Base-by-base conservation (phyloP, 2,797 vertebrate species). In the Tachyglossus aculeatus region DNA sequence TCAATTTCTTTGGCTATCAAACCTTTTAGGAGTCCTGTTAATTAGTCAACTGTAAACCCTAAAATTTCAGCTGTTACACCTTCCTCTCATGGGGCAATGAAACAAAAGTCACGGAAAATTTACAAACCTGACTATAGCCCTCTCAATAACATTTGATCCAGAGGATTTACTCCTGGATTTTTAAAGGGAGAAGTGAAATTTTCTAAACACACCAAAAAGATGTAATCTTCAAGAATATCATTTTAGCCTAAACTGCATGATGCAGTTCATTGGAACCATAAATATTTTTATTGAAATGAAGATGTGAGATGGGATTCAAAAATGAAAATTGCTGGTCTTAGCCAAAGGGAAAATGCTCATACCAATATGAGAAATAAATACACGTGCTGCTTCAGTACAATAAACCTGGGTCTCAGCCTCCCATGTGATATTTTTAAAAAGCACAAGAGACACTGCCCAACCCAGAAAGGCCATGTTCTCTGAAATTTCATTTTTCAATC, bases 401-500 rank as follows among this genome's bases (percentile, higher is more conserved):
- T 31, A 78, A 78, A 81, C 54, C 50, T 10, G 66, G 36, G 32
- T 59, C 22, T 62, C 55, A 22, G 33, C 52, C 19, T 27, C 31
- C 41, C 76, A 68, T 74, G 16, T 59, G 82, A 80, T 77, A 88
- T 89, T 89, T 82, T 82, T 70, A 83, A 83, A 88, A 71, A 67
- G 88, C 88, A 86, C 77, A 84, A 85, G 86, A 76, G 56, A 54
- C 62, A 85, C 77, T 71, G 81, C 41, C 80, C 58, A 86, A 85
- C 66, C 81, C 57, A 78, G 57, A 78, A 83, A 86, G 86, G 88
- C 61, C 39, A 68, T 85, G 83, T 90, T 89, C 88, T 85, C 83
- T 87, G 72, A 91, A 91, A 90, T 92, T 92, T 92, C 73, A 90
- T 90, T 91, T 91, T 89, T 89, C 86, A 89, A 91, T 91, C 85